Evolutionary conservation across 2,888 invertebrate species (phyloP).

Genomic region (Tuberolachnus salignus): DNA sequence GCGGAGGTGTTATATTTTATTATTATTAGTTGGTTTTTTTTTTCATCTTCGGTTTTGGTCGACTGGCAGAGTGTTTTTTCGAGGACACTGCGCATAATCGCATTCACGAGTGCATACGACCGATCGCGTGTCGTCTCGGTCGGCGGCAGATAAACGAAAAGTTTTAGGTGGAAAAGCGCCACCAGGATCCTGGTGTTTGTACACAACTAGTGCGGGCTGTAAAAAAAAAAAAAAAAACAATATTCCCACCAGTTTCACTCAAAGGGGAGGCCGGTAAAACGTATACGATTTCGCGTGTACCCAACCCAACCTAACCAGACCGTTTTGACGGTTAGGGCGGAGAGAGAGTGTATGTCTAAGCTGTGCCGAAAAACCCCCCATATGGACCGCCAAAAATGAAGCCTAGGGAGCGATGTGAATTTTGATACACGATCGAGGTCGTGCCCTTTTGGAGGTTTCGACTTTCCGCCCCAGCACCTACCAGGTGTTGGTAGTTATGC

Average conservation of each 20-base stretch:
- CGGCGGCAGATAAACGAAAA: conserved; percentile 22
- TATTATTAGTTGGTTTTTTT: neutral
- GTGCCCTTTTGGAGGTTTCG: no score
- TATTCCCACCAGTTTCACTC: conserved; percentile 37
- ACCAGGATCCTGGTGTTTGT: conserved; percentile 32
- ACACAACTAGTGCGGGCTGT: no score
- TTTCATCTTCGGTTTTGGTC: neutral
- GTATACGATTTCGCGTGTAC: conserved; percentile 16
- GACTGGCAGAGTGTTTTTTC: neutral
- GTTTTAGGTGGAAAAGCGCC: conserved; percentile 12
- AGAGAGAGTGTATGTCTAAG: no score
- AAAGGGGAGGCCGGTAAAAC: neutral
- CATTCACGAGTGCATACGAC: no score
- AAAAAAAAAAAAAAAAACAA: conserved; percentile 53
- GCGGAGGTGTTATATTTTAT: neutral
- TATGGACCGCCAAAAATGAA: no score
- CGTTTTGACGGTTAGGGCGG: no score
- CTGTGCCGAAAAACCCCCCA: no score
- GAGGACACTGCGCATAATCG: neutral
- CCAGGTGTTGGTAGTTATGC: no score
- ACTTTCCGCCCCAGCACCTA: no score
- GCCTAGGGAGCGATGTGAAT: no score
- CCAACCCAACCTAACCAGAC: no score
- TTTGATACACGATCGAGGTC: no score
- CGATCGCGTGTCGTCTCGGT: conserved; percentile 1